Evolutionary conservation across 2,113 vertebrate genomes (phyloP).

Genomic region (Polypterus senegalus): DNA sequence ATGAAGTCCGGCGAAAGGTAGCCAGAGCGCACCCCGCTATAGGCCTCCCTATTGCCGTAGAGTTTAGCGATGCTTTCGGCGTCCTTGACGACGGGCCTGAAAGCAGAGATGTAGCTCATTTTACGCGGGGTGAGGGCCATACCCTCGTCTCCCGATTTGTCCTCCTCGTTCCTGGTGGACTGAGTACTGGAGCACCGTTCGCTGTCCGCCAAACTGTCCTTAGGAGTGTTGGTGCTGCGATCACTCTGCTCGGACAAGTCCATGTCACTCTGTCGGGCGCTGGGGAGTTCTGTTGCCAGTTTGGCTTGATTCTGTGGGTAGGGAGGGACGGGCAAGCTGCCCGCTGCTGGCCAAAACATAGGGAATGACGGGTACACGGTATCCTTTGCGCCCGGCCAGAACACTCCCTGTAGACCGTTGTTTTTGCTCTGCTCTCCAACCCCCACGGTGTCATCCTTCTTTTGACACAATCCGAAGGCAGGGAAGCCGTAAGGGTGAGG

Average conservation of each 20-base stretch:
- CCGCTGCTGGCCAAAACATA: slow-evolving; percentile 80
- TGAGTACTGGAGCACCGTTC: slow-evolving; percentile 57
- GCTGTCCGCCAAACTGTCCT: slow-evolving; percentile 45
- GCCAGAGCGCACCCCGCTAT: slow-evolving; percentile 48
- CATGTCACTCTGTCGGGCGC: slow-evolving; percentile 43
- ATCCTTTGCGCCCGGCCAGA: slow-evolving; percentile 58
- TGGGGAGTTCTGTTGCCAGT: slow-evolving; percentile 52
- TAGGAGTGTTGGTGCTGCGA: slow-evolving; percentile 52
- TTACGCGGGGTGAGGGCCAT: slow-evolving; percentile 58
- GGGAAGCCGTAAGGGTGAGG: slow-evolving; percentile 82
- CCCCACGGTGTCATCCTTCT: slow-evolving; percentile 65
- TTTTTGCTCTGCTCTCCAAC: slow-evolving; percentile 41
- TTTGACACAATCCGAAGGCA: slow-evolving; percentile 80
- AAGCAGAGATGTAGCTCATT: slow-evolving; percentile 80
- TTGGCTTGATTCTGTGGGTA: slow-evolving; percentile 63
- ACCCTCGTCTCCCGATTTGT: slow-evolving; percentile 64
- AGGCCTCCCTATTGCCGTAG: slow-evolving; percentile 72
- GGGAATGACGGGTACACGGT: slow-evolving; percentile 76
- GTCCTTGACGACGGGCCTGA: slow-evolving; percentile 85
- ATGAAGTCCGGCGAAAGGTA: slow-evolving; percentile 82
- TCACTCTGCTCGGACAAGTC: slow-evolving; percentile 53
- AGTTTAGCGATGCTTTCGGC: slow-evolving; percentile 86
- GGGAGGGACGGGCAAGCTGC: slow-evolving; percentile 64
- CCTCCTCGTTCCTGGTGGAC: slow-evolving; percentile 53
- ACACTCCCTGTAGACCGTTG: slow-evolving; percentile 34